phyloP scores from a whole-genome alignment of 2,888 invertebrate genomes.

The Aelia acuminata region DNA sequence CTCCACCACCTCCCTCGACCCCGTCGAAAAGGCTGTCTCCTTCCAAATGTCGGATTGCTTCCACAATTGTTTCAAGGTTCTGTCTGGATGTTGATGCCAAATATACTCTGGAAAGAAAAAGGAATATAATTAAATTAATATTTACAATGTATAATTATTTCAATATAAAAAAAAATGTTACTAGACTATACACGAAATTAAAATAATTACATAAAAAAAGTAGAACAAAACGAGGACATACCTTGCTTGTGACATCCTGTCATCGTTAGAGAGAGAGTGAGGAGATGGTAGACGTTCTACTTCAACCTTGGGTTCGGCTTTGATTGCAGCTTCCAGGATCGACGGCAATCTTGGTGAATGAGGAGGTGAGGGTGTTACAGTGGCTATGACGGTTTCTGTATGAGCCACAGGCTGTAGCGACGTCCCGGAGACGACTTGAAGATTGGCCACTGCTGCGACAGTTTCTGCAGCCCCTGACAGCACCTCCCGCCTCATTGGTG shows the following conservation, averaged over 20 bases:
- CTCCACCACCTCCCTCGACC: constrained; percentile 55
- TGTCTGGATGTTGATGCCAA: constrained; percentile 86
- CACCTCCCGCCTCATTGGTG: constrained; percentile 61
- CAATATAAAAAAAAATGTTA: too few relatives aligned
- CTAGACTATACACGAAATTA: too few relatives aligned
- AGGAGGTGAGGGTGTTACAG: constrained; percentile 64
- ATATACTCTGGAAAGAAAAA: constrained; percentile 71
- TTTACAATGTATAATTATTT: too few relatives aligned
- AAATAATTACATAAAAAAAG: not conserved
- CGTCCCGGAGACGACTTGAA: constrained; percentile 68
- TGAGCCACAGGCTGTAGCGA: constrained; percentile 66
- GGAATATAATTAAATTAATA: not conserved
- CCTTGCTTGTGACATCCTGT: constrained; percentile 70
- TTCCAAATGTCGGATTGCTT: constrained; percentile 97
- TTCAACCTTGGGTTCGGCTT: constrained; percentile 89
- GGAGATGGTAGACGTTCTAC: constrained; percentile 71
- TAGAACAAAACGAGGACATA: constrained; percentile 59
- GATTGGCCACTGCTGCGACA: constrained; percentile 69
- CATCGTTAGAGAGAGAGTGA: constrained; percentile 67
- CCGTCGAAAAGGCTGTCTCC: constrained; percentile 88
- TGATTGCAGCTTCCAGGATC: constrained; percentile 88
- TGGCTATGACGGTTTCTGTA: constrained; percentile 67
- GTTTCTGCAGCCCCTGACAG: constrained; percentile 68
- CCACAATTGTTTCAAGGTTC: constrained; percentile 97
- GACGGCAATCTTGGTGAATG: constrained; percentile 73